Conservation (phyloP, 2,113 vertebrate genomes). For the Bagarius yarrelli region DNA sequence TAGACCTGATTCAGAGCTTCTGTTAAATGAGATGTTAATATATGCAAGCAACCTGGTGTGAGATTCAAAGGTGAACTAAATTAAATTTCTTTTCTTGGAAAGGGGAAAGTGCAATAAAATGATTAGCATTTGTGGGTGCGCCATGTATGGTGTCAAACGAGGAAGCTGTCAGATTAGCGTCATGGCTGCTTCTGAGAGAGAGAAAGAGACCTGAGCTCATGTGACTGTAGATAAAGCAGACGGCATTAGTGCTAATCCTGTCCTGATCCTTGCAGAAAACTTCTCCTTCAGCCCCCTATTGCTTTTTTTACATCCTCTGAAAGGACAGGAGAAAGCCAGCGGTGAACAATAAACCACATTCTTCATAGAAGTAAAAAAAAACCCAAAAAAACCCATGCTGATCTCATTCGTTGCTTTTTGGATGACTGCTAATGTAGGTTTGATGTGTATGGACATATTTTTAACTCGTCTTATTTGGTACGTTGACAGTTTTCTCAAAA, state of each 20-base stretch:
- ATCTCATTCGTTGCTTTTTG: neutral
- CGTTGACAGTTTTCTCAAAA: no score
- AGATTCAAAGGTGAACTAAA: neutral
- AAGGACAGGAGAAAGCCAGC: neutral
- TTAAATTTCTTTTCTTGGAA: neutral
- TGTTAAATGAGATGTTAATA: slow-evolving; percentile 25
- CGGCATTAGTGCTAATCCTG: slow-evolving; percentile 75
- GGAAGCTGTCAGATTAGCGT: slow-evolving; percentile 46
- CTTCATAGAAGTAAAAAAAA: slow-evolving; percentile 44
- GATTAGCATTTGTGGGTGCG: slow-evolving; percentile 24
- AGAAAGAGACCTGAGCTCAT: slow-evolving; percentile 55
- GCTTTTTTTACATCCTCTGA: neutral
- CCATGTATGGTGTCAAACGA: slow-evolving; percentile 17
- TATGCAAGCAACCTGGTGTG: neutral
- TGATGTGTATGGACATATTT: no score
- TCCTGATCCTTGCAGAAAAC: slow-evolving; percentile 75
- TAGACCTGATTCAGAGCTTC: slow-evolving; percentile 11
- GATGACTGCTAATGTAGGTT: no score
- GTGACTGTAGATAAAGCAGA: slow-evolving; percentile 73
- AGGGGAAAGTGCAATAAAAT: neutral
- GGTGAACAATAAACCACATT: neutral
- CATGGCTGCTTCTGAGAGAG: slow-evolving; percentile 44
- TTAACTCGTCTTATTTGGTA: no score
- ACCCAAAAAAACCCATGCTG: neutral
- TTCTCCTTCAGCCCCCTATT: slow-evolving; percentile 59